These are phyloP conservation scores for Pocillopora verrucosa DNA, from an alignment of 64 coral and sea anemone species.

Conservation along the genomic window DNA sequence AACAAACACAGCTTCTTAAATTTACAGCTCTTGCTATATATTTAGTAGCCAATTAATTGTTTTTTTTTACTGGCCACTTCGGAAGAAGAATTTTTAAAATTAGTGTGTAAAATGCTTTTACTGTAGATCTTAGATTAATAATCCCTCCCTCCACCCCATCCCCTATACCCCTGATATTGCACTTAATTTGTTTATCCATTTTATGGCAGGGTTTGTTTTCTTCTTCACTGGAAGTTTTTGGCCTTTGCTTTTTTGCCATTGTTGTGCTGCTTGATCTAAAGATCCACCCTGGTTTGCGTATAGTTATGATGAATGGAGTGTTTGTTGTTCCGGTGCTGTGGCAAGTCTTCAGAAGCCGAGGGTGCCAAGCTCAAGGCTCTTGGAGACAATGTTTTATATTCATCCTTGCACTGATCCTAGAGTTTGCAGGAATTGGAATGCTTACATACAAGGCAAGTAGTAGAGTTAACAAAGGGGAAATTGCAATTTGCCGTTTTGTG, in stretches of 20 bases:
- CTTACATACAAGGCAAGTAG: conserved; percentile 25
- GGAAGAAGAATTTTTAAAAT: too few relatives aligned
- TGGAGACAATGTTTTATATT: not conserved
- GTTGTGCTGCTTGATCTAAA: conserved; percentile 1
- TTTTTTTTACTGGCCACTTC: too few relatives aligned
- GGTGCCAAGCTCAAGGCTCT: not conserved
- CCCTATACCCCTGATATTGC: too few relatives aligned
- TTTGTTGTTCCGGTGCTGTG: conserved; percentile 51
- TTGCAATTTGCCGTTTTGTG: too few relatives aligned
- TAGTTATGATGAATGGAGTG: conserved; percentile 54
- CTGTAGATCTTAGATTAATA: too few relatives aligned
- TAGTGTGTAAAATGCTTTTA: too few relatives aligned
- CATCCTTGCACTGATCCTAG: not conserved
- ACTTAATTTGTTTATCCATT: not conserved
- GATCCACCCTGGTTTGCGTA: conserved; percentile 6
- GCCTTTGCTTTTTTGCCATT: conserved; percentile 51
- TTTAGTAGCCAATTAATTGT: too few relatives aligned
- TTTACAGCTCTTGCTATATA: too few relatives aligned
- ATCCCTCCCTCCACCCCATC: too few relatives aligned
- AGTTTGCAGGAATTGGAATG: conserved; percentile 27
- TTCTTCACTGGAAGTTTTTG: conserved; percentile 57
- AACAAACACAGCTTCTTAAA: too few relatives aligned
- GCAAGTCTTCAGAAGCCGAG: conserved; percentile 15
- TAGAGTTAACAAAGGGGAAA: too few relatives aligned
- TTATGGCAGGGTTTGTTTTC: conserved; percentile 35